Base-by-base conservation (phyloP, 64 coral and sea anemone species). In the Montipora sp. region DNA sequence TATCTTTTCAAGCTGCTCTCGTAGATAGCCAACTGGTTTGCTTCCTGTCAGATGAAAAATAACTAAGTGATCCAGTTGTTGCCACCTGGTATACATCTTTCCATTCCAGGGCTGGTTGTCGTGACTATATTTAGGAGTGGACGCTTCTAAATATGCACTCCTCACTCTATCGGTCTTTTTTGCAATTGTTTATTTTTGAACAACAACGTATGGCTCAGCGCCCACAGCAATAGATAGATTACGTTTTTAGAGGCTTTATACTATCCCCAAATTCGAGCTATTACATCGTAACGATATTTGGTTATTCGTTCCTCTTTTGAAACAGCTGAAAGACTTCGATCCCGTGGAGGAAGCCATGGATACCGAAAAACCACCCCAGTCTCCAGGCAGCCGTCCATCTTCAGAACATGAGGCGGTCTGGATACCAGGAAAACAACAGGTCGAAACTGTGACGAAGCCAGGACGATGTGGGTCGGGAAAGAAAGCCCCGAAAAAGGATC, bases 371-470 rank as follows among this genome's bases (percentile, higher is more conserved):
- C 73, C 89, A 24, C 88, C 92, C 13, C 88, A 84, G 44, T 92
- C 93, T 13, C 90, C 95, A 7, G 87, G 79, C 47, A 84, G 93
- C 46, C 93, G 79, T 44, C 70, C 71, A 13, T 90, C 92, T 47
- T 94, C 93, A 27, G 95, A 89, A n/a, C 95, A 97, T 14, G 95
- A 97, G 57, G 95, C 95, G 27, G 92, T 97, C 60, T 97, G 95
- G 95, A 92, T 97, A 57, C 92, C 95, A 46, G 91, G 86, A 19
- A 93, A 93, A 72, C 76, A 94, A 5, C 95, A 97, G 12, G 95
- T 97, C 12, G 95, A 97, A 84, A 90, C 95, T 46, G 89, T 94
- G 70, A 59, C 91, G 47, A 97, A 75, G 48, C 93, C 93, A 70
- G 85, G 74, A 23, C 77, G 75, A 23, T 84, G 84, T 11, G 36